A percentile compares a stretch with the other conserved stretches of the same genome.
phyloP scores from a whole-genome alignment of 2,797 vertebrate genomes.

The Oreonectes daqikongensis region DNA sequence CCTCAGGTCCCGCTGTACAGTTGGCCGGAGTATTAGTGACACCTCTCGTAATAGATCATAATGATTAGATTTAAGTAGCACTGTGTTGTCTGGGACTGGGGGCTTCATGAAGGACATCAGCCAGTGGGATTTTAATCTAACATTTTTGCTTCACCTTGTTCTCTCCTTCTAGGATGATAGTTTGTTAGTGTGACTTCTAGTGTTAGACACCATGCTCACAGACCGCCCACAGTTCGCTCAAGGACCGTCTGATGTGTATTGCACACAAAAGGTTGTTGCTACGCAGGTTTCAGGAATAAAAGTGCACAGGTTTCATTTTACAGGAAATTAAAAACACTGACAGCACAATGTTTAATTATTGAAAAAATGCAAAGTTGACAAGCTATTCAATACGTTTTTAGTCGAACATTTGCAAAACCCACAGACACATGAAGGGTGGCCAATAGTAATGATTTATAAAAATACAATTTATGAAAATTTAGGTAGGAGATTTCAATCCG shows the following conservation, averaged over 20 bases:
- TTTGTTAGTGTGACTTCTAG: neutral
- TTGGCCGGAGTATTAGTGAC: constrained; percentile 42
- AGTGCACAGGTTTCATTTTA: neutral
- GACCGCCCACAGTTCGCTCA: neutral
- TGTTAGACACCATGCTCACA: neutral
- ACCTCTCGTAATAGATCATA: constrained; percentile 48
- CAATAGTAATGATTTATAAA: too few species aligned
- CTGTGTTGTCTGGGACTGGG: constrained; percentile 4
- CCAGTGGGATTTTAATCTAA: neutral
- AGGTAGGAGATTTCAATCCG: too few species aligned
- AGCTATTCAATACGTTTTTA: too few species aligned
- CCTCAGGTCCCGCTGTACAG: constrained; percentile 20
- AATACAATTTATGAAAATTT: too few species aligned
- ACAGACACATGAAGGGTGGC: too few species aligned
- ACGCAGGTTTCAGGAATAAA: neutral
- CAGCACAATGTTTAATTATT: too few species aligned
- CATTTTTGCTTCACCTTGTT: neutral
- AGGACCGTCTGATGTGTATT: neutral
- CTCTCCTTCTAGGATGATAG: neutral
- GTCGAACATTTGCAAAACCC: too few species aligned
- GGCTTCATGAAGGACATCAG: constrained; percentile 23
- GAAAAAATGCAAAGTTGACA: too few species aligned
- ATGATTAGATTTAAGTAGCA: constrained; percentile 47
- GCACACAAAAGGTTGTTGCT: neutral
- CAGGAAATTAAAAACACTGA: too few species aligned